A percentile compares a stretch with the other conserved stretches of the same genome.
Conservation (phyloP, 1,140 invertebrate species). For the Polypedilum pembai region DNA sequence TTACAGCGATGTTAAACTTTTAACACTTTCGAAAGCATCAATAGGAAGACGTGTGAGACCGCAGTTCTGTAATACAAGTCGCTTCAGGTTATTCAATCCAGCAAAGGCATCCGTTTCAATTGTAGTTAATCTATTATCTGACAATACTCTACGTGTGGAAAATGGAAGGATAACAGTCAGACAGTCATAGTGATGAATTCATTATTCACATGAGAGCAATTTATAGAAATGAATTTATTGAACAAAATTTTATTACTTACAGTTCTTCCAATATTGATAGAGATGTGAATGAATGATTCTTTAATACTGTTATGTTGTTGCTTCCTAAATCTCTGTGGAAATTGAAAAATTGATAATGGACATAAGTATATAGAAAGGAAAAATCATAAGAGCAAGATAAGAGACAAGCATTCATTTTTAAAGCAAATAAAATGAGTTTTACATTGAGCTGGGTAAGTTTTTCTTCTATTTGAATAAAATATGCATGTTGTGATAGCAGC, state of each 20-base stretch:
- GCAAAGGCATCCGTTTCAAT: conserved; percentile 49
- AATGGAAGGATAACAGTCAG: conserved; percentile 30
- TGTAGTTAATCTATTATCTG: conserved; percentile 49
- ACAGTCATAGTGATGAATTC: conserved; percentile 40
- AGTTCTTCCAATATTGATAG: conserved; percentile 46
- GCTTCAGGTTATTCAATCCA: conserved; percentile 47
- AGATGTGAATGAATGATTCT: conserved; percentile 43
- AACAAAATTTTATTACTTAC: conserved; percentile 41
- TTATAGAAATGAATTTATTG: conserved; percentile 29
- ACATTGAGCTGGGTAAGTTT: neutral
- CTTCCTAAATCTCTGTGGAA: conserved; percentile 42
- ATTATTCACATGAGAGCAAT: conserved; percentile 31
- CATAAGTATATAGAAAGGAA: neutral
- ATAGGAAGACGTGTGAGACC: conserved; percentile 46
- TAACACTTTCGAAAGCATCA: conserved; percentile 46
- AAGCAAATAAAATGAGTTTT: neutral
- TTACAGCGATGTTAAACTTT: conserved; percentile 49
- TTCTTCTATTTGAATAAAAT: neutral
- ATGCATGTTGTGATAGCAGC: neutral
- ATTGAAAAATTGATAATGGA: conserved; percentile 30
- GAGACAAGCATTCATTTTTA: neutral
- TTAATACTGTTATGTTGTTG: conserved; percentile 47
- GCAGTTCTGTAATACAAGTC: conserved; percentile 51
- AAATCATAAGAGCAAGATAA: neutral
- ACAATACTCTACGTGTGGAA: conserved; percentile 46